phyloP scores from a whole-genome alignment of 2,113 vertebrate species.

The Tyrannus savana region DNA sequence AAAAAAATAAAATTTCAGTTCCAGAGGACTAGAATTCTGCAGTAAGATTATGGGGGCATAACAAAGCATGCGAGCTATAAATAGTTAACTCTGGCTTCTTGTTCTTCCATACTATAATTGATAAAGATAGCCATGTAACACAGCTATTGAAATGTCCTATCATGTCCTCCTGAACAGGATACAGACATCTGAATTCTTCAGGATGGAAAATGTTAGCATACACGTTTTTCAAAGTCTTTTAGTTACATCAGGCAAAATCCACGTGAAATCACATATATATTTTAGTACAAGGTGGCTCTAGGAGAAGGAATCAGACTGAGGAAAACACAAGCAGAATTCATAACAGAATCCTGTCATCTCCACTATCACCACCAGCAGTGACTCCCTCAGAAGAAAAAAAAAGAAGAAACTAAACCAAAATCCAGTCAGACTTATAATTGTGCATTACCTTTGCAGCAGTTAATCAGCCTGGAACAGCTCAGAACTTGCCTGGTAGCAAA shows the following conservation, averaged over 20 bases:
- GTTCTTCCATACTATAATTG: background rate
- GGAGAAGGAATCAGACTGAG: background rate
- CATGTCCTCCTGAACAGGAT: fast-evolving
- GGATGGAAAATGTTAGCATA: background rate
- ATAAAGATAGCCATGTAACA: background rate
- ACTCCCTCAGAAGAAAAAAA: background rate
- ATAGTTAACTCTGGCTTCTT: background rate
- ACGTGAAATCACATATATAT: background rate
- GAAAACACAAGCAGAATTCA: background rate
- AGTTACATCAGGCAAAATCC: background rate
- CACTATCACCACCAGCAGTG: background rate
- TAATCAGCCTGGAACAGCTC: background rate
- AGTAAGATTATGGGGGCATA: background rate
- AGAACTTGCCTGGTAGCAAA: background rate
- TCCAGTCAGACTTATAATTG: background rate
- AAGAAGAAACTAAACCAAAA: background rate
- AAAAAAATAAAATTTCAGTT: background rate
- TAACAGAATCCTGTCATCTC: background rate
- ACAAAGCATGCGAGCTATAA: background rate
- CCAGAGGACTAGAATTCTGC: background rate
- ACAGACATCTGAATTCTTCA: background rate
- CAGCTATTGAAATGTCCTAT: background rate
- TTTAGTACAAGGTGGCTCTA: background rate
- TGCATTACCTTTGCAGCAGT: background rate
- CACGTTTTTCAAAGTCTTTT: background rate